phyloP scores from a whole-genome alignment of 1,140 invertebrate species.

The Rhagoletis pomonella region DNA sequence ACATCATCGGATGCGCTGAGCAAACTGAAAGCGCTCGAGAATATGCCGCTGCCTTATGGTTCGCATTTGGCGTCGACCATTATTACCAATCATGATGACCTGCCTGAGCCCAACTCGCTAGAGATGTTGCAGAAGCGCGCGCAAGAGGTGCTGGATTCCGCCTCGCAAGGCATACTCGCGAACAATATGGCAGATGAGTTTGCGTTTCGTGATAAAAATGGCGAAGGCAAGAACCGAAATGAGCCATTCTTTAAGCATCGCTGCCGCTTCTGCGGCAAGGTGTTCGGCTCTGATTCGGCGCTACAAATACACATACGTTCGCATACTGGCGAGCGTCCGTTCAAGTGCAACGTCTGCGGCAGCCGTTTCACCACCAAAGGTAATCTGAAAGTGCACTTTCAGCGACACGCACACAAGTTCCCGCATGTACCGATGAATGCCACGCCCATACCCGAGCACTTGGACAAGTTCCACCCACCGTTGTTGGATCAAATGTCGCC shows the following conservation, averaged over 20 bases:
- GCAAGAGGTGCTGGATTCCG: slow-evolving; percentile 92
- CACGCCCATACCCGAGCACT: slow-evolving; percentile 95
- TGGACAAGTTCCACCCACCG: slow-evolving; percentile 96
- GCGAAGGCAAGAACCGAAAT: slow-evolving; percentile 83
- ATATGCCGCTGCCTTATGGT: slow-evolving; percentile 75
- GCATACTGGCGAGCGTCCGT: slow-evolving; percentile 97
- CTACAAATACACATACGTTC: slow-evolving; percentile 96
- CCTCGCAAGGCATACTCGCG: slow-evolving; percentile 90
- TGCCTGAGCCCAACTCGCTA: slow-evolving; percentile 90
- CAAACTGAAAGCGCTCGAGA: slow-evolving; percentile 77
- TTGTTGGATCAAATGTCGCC: slow-evolving; percentile 80
- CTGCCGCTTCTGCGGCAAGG: slow-evolving; percentile 98
- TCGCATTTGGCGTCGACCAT: slow-evolving; percentile 89
- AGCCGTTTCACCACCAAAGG: slow-evolving; percentile 98
- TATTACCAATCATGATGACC: slow-evolving; percentile 89
- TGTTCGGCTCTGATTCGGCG: slow-evolving; percentile 97
- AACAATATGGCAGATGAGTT: slow-evolving; percentile 92
- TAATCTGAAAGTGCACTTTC: slow-evolving; percentile 97
- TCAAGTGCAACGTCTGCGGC: slow-evolving; percentile 98
- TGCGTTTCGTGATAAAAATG: slow-evolving; percentile 87
- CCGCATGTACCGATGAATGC: slow-evolving; percentile 97
- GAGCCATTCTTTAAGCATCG: slow-evolving; percentile 98
- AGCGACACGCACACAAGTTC: slow-evolving; percentile 95
- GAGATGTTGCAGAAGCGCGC: slow-evolving; percentile 93
- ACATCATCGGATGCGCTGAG: slow-evolving; percentile 74